Conservation (phyloP, 1,140 invertebrate genomes). For the Ostrea edulis region DNA sequence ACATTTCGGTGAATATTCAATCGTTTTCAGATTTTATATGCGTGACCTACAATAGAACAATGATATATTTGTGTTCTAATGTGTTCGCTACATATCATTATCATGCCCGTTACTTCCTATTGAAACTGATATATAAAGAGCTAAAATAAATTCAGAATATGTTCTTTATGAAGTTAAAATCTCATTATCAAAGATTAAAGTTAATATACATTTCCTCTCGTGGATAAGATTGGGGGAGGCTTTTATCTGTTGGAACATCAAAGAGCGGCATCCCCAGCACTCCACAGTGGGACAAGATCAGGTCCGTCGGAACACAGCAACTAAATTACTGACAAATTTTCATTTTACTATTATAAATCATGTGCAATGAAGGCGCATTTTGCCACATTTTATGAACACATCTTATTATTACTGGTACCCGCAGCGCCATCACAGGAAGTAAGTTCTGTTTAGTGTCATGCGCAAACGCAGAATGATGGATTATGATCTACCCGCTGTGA, state of each 20-base stretch:
- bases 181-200: conserved; percentile 37
- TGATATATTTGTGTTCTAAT: background rate
- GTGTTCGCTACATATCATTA: background rate
- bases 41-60: too few species aligned
- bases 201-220: conserved; percentile 31
- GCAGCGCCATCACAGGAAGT: conserved; percentile 53
- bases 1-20: too few species aligned
- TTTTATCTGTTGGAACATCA: conserved; percentile 21
- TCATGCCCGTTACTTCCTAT: background rate
- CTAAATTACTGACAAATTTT: conserved; percentile 64
- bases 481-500: conserved; percentile 55
- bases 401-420: conserved; percentile 57
- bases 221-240: background rate
- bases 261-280: background rate
- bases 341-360: conserved; percentile 62
- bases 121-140: background rate
- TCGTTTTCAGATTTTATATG: too few species aligned
- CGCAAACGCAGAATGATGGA: conserved; percentile 60
- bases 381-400: conserved; percentile 57
- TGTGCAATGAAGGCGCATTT: conserved; percentile 54
- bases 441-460: conserved; percentile 57
- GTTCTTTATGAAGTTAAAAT: conserved; percentile 36
- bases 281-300: background rate
- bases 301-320: conserved; percentile 44
- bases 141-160: conserved; percentile 16